Conservation (phyloP, 2,797 vertebrate species). For the Buceros bicornis region DNA sequence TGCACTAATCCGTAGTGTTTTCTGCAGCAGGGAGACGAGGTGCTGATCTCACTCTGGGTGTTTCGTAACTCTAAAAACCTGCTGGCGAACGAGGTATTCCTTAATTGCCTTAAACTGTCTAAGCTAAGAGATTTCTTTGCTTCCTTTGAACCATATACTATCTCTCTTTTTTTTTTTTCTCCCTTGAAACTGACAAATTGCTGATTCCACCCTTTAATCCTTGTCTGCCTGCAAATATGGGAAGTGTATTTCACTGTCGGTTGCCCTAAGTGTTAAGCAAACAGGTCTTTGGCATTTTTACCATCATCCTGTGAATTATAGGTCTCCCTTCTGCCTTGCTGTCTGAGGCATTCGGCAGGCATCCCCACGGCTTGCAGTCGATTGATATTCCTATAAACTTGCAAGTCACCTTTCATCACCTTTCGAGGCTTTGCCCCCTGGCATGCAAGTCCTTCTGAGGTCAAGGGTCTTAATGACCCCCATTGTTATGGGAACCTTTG, state of each 20-base stretch:
- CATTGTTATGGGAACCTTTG: constrained; percentile 62
- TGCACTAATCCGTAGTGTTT: background rate
- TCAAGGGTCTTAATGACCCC: constrained; percentile 38
- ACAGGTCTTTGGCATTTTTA: constrained; percentile 36
- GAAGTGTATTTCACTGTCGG: constrained; percentile 23
- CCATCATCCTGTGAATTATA: background rate
- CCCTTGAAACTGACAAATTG: background rate
- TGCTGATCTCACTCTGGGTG: constrained; percentile 19
- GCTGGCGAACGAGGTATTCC: constrained; percentile 8
- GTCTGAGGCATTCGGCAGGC: constrained; percentile 5
- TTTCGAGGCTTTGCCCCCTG: constrained; percentile 10
- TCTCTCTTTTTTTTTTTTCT: background rate
- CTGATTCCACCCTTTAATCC: constrained; percentile 8
- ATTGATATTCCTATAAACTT: constrained; percentile 50
- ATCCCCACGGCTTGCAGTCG: background rate
- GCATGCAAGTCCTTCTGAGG: constrained; percentile 20
- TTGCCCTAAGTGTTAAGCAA: constrained; percentile 10
- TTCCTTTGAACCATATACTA: background rate
- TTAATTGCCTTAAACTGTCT: background rate
- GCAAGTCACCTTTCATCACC: constrained; percentile 68
- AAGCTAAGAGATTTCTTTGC: constrained; percentile 7
- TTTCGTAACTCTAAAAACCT: constrained; percentile 39
- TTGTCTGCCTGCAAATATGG: background rate
- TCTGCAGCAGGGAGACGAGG: background rate
- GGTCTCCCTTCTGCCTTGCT: constrained; percentile 15